Base-by-base conservation (phyloP, 1,140 invertebrate species). In the Lordiphosa collinella region DNA sequence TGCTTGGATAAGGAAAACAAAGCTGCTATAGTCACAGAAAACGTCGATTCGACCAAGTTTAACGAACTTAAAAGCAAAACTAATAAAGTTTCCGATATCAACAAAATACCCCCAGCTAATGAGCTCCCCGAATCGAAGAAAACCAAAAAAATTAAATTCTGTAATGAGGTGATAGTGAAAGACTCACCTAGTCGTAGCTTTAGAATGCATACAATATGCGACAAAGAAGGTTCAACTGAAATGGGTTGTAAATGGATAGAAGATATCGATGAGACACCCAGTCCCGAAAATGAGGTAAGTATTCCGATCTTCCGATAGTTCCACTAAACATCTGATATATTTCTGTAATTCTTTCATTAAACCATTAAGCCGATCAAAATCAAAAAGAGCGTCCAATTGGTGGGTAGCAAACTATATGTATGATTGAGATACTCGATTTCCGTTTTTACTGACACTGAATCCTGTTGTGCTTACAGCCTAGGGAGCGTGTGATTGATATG, bases 401-500 rank as follows among this genome's bases (percentile, higher is more conserved):
- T 86, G 80, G 48, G 82, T 80, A 56, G 22, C 47, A 36, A 55
- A 36, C 2, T 37, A 31, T 12, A 14, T 11, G 43, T 37, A 49
- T 29, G 18, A 13, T 13, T n/a, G 7, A 16, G 18, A n/a, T 44
- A 3, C 8, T 13, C 25, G 35, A 31, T 22, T 10, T 31, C 8
- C 13, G 1, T 13, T 6, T 40, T 16, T n/a, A n/a, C 6, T 4
- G 0, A 0, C 12, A 16, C 12, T n/a, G 11, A 31, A 13, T 41
- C 12, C 62, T 43, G 47, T 55, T 31, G 12, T 6, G 51, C 10
- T 73, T 67, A 47, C 51, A 97, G 95, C 96, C 96, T 0, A 92
- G 94, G 14, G 96, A 97, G 86, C 91, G 96, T 47, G 95, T 97
- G 0, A 96, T 97, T 51, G 96, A 98, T 87, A 97, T 97, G 96